Percentiles rank a stretch among this genome's conserved stretches.
Evolutionary conservation across 2,797 vertebrate genomes (phyloP).

Genomic region (Cetoscarus ocellatus): DNA sequence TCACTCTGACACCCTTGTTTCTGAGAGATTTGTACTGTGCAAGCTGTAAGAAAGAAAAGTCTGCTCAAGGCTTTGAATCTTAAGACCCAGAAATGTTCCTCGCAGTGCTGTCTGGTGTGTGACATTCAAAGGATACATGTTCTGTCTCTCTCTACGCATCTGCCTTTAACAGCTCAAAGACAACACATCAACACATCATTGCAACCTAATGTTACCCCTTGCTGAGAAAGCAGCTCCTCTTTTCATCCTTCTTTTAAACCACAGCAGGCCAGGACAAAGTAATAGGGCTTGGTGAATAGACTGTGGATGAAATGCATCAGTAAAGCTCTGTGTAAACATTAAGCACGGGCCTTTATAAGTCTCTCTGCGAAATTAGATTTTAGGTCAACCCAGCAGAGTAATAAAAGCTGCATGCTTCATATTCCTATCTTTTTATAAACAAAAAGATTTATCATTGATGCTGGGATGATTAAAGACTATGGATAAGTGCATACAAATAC

Average conservation of each 20-base stretch:
- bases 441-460: not conserved
- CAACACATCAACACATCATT: constrained; percentile 47
- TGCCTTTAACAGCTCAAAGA: constrained; percentile 61
- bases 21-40: constrained; percentile 68
- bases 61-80: constrained; percentile 65
- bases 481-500: not conserved
- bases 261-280: constrained; percentile 37
- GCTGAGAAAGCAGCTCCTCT: constrained; percentile 25
- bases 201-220: constrained; percentile 37
- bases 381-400: constrained; percentile 30
- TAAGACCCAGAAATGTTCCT: constrained; percentile 70
- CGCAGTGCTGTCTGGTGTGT: constrained; percentile 60
- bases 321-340: constrained; percentile 49
- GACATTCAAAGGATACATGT: constrained; percentile 72
- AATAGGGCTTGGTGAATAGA: constrained; percentile 31
- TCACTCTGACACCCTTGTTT: constrained; percentile 77
- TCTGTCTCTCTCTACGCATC: constrained; percentile 34
- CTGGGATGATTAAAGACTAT: not conserved
- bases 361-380: constrained; percentile 39
- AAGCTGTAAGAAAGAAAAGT: constrained; percentile 55
- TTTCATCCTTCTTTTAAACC: constrained; percentile 56
- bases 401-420: constrained; percentile 15
- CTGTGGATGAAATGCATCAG: constrained; percentile 59
- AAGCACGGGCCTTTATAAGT: constrained; percentile 16
- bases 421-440: constrained; percentile 2